Conservation (phyloP, 2,113 vertebrate genomes). For the Panthera leo region DNA sequence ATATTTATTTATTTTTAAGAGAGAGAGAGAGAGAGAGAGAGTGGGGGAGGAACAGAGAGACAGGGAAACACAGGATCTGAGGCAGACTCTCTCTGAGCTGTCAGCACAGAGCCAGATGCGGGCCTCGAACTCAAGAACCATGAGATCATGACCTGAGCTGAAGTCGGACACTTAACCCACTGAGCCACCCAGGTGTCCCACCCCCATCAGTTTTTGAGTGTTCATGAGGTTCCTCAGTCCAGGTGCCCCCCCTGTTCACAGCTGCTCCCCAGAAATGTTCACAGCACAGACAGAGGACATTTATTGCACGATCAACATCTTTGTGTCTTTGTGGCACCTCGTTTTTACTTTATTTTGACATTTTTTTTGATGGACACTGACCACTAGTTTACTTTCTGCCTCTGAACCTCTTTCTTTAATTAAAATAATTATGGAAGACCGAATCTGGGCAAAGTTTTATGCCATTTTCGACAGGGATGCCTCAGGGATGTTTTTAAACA, state of each 20-base stretch:
- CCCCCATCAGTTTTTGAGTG: neutral
- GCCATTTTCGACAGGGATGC: neutral
- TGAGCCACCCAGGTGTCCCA: neutral
- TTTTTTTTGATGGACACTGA: neutral
- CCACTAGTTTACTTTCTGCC: neutral
- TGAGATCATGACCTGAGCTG: no score
- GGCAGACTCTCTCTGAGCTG: no score
- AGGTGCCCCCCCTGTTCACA: neutral
- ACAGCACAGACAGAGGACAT: neutral
- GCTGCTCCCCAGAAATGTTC: neutral
- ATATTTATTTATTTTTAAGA: no score
- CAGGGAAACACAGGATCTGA: no score
- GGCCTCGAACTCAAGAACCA: no score
- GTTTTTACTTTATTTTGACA: conserved; percentile 11
- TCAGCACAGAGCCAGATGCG: no score
- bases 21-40: no score
- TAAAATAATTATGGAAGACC: neutral
- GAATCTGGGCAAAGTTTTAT: neutral
- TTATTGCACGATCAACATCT: neutral
- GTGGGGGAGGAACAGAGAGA: no score
- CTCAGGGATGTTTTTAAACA: neutral
- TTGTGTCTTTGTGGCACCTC: neutral
- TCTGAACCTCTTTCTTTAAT: neutral
- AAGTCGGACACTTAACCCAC: no score
- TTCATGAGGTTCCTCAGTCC: neutral